phyloP scores from a whole-genome alignment of 2,113 vertebrate genomes.

The Corythoichthys intestinalis region DNA sequence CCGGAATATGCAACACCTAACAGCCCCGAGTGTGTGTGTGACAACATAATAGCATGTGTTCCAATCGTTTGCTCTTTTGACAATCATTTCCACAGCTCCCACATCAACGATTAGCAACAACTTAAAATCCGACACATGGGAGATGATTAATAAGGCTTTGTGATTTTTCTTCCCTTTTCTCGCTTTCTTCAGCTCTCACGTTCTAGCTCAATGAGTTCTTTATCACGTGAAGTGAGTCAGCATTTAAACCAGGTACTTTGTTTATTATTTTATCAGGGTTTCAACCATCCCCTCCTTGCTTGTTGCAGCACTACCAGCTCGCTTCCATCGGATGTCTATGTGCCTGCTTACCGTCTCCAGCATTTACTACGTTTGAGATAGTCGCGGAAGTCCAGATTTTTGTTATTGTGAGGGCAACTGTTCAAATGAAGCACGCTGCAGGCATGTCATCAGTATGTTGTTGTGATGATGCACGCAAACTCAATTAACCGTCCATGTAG shows the following conservation, averaged over 20 bases:
- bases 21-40: conserved; percentile 18
- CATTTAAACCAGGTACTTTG: conserved; percentile 93
- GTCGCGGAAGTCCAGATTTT: background rate
- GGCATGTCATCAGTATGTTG: conserved; percentile 19
- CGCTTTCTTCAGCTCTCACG: conserved; percentile 90
- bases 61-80: conserved; percentile 21
- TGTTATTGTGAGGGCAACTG: background rate
- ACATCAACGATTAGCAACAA: conserved; percentile 34
- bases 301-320: conserved; percentile 26
- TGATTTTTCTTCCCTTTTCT: conserved; percentile 53
- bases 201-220: conserved; percentile 97
- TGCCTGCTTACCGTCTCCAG: conserved; percentile 51
- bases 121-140: conserved; percentile 56
- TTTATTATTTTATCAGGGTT: conserved; percentile 67
- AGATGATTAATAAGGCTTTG: conserved; percentile 68
- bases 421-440: background rate
- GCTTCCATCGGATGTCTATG: conserved; percentile 26
- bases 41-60: conserved; percentile 30
- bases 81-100: conserved; percentile 1
- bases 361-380: conserved; percentile 11
- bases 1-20: conserved; percentile 29
- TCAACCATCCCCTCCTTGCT: conserved; percentile 34
- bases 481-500: conserved; percentile 47
- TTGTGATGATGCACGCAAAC: conserved; percentile 12
- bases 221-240: conserved; percentile 97